Base-by-base conservation (phyloP, 2,113 vertebrate species). In the Xerus inauris region DNA sequence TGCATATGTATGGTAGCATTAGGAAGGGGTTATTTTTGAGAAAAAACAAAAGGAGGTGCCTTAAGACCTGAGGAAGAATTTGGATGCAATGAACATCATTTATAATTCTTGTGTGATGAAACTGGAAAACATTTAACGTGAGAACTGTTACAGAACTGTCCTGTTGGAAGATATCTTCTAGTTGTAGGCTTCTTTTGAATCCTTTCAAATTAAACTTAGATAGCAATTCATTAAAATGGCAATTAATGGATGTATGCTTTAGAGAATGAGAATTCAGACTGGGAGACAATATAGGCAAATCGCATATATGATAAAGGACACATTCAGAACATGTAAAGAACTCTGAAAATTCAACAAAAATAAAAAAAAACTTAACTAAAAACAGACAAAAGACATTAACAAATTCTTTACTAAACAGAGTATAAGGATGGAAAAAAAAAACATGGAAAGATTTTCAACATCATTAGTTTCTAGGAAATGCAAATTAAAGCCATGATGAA, bases 171-270 rank as follows among this genome's bases (percentile, higher is more conserved):
- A 19, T 67, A 6, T 65, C 10, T 16, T 38, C 76, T 92, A 49
- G 32, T 87, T 9, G 71, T 16, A 73, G 49, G 75, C 38, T 87
- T 87, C 19, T 73, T 32, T 71, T n/a, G 14, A 17, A 40, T 86
- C 5, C 2, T 19, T 28, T 73, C 79, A 32, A 13, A 8, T 64
- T 75, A 51, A 51, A 57, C 26, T 86, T 49, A 83, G 17, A 32
- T 22, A 89, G 40, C 35, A 94, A 69, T 32, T 16, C 84, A 32
- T 35, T 91, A 77, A 91, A 72, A 81, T 76, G 47, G 8, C 35
- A 75, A 47, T 32, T 72, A 89, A 94, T 47, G 57, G 3, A 11
- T 92, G 8, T 82, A 95, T 77, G 4, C 30, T 40, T 94, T 96
- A 57, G 42, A 76, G 35, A 95, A 92, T 47, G 54, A 79, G 64